Conservation (phyloP, 30 jellyfish, hydroid and myxozoan species). For the Turritopsis dohrnii region DNA sequence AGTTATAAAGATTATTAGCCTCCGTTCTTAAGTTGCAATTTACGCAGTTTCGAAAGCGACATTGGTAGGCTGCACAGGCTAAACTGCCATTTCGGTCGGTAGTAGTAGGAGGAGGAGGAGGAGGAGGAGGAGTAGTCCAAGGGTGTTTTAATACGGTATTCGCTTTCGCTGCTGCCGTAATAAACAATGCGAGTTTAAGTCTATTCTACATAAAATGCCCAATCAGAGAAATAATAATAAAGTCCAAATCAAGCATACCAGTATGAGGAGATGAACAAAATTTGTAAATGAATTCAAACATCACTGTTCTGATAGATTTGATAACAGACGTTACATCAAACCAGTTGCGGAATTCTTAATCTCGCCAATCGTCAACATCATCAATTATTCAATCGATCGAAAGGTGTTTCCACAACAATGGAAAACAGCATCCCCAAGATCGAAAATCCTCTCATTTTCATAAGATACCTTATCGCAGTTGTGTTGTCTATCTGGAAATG, state of each 20-base stretch:
- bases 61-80: too few species aligned
- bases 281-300: not conserved
- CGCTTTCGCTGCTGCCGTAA: too few species aligned
- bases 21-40: too few species aligned
- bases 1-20: too few species aligned
- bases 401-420: conserved; percentile 6
- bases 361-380: not conserved
- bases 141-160: too few species aligned
- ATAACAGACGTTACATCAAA: not conserved
- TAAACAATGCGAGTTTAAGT: conserved; percentile 7
- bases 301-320: not conserved
- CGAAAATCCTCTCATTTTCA: too few species aligned
- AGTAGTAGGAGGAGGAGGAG: too few species aligned
- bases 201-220: not conserved
- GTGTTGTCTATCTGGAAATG: too few species aligned
- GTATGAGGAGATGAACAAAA: conserved; percentile 8
- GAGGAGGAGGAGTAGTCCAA: too few species aligned
- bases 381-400: not conserved
- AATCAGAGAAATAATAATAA: not conserved
- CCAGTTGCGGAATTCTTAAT: not conserved
- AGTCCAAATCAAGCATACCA: conserved; percentile 6
- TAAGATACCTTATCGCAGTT: too few species aligned
- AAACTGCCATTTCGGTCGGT: too few species aligned
- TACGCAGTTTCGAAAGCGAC: too few species aligned
- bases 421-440: conserved; percentile 7